Evolutionary conservation across 2,888 invertebrate species (phyloP).

Genomic region (Elmis aenea): DNA sequence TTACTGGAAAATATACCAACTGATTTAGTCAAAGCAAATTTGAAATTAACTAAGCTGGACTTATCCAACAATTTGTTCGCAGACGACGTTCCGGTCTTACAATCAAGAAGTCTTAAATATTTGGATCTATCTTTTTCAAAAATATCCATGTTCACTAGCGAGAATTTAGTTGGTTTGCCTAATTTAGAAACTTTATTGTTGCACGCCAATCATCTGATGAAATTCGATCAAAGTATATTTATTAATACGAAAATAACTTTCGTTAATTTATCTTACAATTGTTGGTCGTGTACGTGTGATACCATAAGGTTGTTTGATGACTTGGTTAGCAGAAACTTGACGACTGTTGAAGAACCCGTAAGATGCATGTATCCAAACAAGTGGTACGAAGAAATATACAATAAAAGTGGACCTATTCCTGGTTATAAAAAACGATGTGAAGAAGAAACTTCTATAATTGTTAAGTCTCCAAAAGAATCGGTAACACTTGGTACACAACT

Average conservation of each 20-base stretch:
- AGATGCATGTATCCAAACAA: background rate
- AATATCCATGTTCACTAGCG: background rate
- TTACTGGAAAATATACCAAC: conserved; percentile 5
- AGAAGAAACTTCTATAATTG: no score
- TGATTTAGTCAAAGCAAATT: conserved; percentile 9
- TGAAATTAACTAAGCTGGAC: conserved; percentile 2
- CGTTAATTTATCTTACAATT: background rate
- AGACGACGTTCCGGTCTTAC: background rate
- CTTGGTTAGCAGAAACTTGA: background rate
- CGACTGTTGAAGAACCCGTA: background rate
- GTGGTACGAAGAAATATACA: background rate
- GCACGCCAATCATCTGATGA: background rate
- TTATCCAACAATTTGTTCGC: conserved; percentile 4
- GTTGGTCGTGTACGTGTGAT: background rate
- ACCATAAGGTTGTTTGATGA: background rate
- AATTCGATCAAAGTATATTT: background rate
- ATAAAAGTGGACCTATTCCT: no score
- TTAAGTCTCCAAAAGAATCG: no score
- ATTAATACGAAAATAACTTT: background rate
- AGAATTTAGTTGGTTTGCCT: background rate
- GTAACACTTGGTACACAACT: no score
- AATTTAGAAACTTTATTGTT: background rate
- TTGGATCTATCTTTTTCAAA: background rate
- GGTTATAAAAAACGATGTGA: no score
- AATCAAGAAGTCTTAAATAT: background rate